phyloP scores from a whole-genome alignment of 2,113 vertebrate species.

The Crotalus viridis region DNA sequence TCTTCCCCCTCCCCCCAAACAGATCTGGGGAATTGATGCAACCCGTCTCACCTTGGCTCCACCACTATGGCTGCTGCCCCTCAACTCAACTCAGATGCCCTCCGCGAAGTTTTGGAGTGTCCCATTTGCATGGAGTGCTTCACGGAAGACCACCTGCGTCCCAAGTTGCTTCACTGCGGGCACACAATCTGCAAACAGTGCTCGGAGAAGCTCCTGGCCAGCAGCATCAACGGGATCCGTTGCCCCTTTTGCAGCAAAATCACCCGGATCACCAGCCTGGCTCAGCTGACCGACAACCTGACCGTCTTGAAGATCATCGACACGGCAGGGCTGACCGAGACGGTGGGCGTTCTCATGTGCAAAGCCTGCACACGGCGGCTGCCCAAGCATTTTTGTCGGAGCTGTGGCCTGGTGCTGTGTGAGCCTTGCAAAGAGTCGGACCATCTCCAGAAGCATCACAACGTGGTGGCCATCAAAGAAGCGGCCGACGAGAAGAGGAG shows the following conservation, averaged over 20 bases:
- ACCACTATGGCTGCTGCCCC: conserved; percentile 79
- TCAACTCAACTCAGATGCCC: conserved; percentile 85
- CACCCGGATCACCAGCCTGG: conserved; percentile 86
- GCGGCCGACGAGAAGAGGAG: conserved; percentile 87
- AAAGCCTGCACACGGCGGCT: conserved; percentile 84
- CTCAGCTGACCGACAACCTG: conserved; percentile 91
- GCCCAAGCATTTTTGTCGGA: conserved; percentile 87
- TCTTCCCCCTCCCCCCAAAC: conserved; percentile 43
- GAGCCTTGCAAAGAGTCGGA: conserved; percentile 82
- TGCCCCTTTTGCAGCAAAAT: conserved; percentile 97
- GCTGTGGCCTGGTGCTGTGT: conserved; percentile 82
- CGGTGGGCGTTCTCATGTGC: conserved; percentile 86
- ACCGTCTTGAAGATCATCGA: conserved; percentile 95
- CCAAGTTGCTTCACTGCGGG: conserved; percentile 93
- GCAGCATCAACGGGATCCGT: conserved; percentile 92
- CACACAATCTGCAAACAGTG: conserved; percentile 94
- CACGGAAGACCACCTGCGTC: conserved; percentile 87
- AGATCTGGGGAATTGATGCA: conserved; percentile 57
- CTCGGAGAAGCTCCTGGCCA: conserved; percentile 91
- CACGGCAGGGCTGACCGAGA: conserved; percentile 79
- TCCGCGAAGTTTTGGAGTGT: conserved; percentile 93
- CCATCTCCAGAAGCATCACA: conserved; percentile 79
- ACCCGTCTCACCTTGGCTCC: background rate
- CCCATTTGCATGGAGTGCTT: conserved; percentile 97
- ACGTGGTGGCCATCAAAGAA: conserved; percentile 78